Evolutionary conservation across 1,140 invertebrate genomes (phyloP), one percentile per base, ranked within the genome.

Genomic region (Temnothorax curvispinosus): DNA sequence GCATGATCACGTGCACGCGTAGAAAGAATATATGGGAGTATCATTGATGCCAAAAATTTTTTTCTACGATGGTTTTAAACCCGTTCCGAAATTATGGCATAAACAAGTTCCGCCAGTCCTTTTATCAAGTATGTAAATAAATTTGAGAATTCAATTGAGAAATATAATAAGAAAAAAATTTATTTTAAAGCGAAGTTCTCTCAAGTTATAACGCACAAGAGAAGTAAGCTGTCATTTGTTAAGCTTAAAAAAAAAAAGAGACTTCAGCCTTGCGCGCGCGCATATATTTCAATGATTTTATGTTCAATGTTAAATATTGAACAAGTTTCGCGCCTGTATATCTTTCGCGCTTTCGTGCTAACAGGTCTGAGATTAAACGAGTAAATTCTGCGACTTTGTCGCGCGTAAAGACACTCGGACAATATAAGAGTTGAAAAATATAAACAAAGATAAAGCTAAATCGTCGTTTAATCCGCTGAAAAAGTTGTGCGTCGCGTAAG

Each of bases 401-500:
- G 18, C n/a, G 32, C 6, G n/a, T 27, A 7, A 50, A 35, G 11
- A 13, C 3, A 32, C 13, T 32, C 4, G 15, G 1, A 41, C 38
- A 50, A 4, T n/a, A 21, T 44, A n/a, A 15, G 3, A n/a, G 65
- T 77, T 77, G 4, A 64, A 44, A 67, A 77, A 50, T 75, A 44
- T n/a, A 27, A 21, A 18, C 41, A 71, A 38, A 50, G 2, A 27
- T 35, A 8, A 47, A 21, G 5, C 3, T 35, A 21, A 60, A 32
- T 7, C 27, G n/a, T 72, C 56, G 21, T 47, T 74, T 74, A 62
- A 50, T 44, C 54, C 27, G 18, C 64, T 71, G 9, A 41, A 80
- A 47, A 67, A 52, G 35, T 71, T 71, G n/a, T 21, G 69, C 80
- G 13, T 41, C 78, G n/a, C 21, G 15, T 72, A 56, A 69, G 52